Base-by-base conservation (phyloP, 2,797 vertebrate species). In the Cetoscarus ocellatus region DNA sequence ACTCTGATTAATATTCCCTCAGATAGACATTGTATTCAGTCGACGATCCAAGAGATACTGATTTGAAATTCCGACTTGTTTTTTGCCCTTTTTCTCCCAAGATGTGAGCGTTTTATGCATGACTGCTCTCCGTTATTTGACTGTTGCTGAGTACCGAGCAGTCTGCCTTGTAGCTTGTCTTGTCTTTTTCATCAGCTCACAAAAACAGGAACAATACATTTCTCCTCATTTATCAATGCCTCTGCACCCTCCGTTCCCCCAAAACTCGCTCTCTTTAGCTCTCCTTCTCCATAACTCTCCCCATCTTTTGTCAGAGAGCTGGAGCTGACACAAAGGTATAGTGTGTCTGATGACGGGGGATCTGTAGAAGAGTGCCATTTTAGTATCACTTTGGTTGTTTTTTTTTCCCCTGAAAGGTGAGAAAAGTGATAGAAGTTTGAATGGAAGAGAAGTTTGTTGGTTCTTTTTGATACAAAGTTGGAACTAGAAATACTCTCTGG, bases 161-260 rank as follows among this genome's bases (percentile, higher is more conserved):
- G 66, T 49, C 56, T 35, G 48, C 64, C 66, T 70, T 79, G 70
- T 81, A 77, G 69, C 70, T 73, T 69, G 80, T 85, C 75, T 82
- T 82, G 68, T 86, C 73, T 85, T 78, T 73, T 82, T 61, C 75
- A 77, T 77, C 83, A 84, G 61, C 75, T 83, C 82, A 66, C 27
- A 70, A 74, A 80, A 84, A 79, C 70, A 72, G 66, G 71, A 84
- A 76, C 75, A 72, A 78, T 84, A 59, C 69, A 61, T 82, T 90
- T 86, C 72, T 68, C 55, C 80, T 85, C 82, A 80, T 90, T 86
- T 62, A 77, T 84, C 81, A 83, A 10, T 49, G 48, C 49, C 56
- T 54, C 39, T 39, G 7, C 53, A 7, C 42, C 42, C 14, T 27
- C 51, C 40, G 3, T 52, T 5, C 38, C 39, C 39, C 18, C 42